Conservation (phyloP, 2,113 vertebrate species). For the Platycercus adscitus region DNA sequence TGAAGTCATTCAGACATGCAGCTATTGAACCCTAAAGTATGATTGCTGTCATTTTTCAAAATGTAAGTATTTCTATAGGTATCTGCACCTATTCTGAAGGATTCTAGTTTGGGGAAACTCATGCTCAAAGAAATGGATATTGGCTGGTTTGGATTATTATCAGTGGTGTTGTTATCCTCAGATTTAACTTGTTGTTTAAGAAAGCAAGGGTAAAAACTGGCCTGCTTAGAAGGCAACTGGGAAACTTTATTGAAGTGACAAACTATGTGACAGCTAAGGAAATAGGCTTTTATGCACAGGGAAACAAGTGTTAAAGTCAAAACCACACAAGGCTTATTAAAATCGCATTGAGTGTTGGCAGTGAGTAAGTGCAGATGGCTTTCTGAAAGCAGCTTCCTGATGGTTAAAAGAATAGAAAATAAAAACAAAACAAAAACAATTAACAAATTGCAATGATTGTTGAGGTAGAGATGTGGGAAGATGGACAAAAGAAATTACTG, state of each 20-base stretch:
- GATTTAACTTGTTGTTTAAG: not conserved
- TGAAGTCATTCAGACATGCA: not conserved
- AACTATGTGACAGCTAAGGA: constrained; percentile 32
- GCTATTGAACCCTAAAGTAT: not conserved
- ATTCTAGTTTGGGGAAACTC: not conserved
- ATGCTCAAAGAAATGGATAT: not conserved
- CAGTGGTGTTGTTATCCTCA: not conserved
- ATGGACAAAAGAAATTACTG: constrained; percentile 32
- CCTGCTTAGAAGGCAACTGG: not conserved
- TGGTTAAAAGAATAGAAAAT: constrained; percentile 54
- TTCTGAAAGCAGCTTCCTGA: constrained; percentile 64
- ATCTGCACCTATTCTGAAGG: not conserved
- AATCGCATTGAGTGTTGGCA: constrained; percentile 46
- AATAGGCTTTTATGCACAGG: constrained; percentile 32
- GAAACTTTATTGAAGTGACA: constrained; percentile 33
- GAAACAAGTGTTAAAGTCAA: constrained; percentile 54
- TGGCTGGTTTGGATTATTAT: not conserved
- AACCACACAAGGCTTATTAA: constrained; percentile 59
- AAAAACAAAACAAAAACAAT: constrained; percentile 46
- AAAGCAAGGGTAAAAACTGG: not conserved
- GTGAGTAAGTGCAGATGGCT: constrained; percentile 53
- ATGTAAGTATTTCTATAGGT: not conserved
- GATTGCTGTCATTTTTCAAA: not conserved
- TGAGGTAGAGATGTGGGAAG: constrained; percentile 8
- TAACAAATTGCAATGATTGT: constrained; percentile 17